Percentiles rank a stretch among this genome's conserved stretches.
These are phyloP conservation scores for Stercorarius parasiticus DNA, from an alignment of 2,113 vertebrate species.

Conservation along the genomic window DNA sequence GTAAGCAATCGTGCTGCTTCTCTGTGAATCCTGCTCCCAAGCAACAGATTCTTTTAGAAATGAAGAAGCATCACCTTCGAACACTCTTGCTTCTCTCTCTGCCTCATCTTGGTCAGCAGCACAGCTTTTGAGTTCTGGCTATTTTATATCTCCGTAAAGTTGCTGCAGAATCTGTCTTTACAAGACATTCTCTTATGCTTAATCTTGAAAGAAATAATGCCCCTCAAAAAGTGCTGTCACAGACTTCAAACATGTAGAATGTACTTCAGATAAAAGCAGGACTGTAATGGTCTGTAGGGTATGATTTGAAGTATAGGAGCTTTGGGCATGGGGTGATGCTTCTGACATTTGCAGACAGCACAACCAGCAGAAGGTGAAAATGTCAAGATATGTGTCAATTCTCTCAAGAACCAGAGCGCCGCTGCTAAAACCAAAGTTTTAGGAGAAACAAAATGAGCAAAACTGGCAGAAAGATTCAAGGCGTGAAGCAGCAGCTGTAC, in stretches of 20 bases:
- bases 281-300: not conserved
- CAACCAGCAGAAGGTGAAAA: not conserved
- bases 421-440: not conserved
- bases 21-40: not conserved
- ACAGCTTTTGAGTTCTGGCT: not conserved
- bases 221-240: not conserved
- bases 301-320: not conserved
- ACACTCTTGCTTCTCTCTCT: not conserved
- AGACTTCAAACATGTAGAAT: not conserved
- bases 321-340: not conserved
- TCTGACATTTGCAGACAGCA: not conserved
- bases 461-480: not conserved
- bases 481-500: not conserved
- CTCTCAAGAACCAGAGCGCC: not conserved
- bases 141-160: not conserved
- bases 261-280: not conserved
- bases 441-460: not conserved
- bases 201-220: not conserved
- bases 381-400: not conserved
- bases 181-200: not conserved
- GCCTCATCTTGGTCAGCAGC: not conserved
- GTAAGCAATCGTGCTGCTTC: not conserved
- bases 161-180: not conserved
- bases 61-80: not conserved
- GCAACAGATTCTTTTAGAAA: not conserved